Evolutionary conservation across 2,113 vertebrate genomes (phyloP).

Genomic region (Centropus bengalensis): DNA sequence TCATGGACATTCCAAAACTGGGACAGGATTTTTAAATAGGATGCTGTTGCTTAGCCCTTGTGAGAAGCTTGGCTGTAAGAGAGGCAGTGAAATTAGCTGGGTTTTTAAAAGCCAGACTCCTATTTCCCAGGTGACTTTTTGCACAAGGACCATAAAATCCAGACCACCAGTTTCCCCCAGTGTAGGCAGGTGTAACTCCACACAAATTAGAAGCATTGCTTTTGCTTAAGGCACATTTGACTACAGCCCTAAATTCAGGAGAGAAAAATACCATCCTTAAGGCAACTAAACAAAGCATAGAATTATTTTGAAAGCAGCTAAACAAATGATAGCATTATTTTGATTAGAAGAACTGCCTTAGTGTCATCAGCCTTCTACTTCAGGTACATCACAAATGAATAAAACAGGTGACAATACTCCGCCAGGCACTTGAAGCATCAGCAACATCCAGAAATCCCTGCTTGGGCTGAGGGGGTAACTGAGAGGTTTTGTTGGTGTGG

Average conservation of each 20-base stretch:
- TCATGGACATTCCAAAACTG: neutral
- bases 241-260: neutral
- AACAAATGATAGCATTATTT: neutral
- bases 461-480: neutral
- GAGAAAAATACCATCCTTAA: neutral
- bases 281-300: neutral
- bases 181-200: neutral
- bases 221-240: neutral
- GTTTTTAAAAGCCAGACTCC: neutral
- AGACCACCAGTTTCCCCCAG: neutral
- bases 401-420: neutral
- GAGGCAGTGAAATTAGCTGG: neutral
- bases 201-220: neutral
- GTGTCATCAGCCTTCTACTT: neutral
- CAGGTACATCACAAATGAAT: neutral
- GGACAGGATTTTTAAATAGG: slow-evolving; percentile 33
- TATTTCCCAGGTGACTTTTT: neutral
- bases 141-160: neutral
- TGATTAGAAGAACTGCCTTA: neutral
- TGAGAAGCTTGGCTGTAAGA: neutral
- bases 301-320: neutral
- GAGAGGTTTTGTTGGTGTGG: neutral
- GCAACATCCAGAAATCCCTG: neutral
- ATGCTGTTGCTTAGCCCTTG: neutral
- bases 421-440: neutral